phyloP scores from a whole-genome alignment of 2,888 invertebrate genomes.

The Rotaria magnacalcarata region DNA sequence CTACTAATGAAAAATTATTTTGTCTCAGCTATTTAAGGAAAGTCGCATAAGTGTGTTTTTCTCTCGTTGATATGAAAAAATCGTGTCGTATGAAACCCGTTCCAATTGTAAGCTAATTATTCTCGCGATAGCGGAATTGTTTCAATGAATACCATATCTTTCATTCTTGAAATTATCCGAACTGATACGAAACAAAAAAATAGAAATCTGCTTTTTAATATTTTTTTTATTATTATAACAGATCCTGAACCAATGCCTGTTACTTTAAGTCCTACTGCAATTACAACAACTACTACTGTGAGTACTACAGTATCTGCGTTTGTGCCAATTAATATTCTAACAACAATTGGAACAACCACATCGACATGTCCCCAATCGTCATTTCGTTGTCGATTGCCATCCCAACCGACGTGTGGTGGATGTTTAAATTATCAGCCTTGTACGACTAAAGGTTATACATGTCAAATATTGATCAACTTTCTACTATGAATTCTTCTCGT shows the following conservation, averaged over 20 bases:
- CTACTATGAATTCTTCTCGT: neutral
- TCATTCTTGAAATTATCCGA: no score
- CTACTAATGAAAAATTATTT: no score
- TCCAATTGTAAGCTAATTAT: no score
- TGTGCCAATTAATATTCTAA: neutral
- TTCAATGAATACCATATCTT: no score
- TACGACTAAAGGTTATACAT: neutral
- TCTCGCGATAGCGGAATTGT: no score
- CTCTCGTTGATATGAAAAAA: no score
- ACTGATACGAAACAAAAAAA: no score
- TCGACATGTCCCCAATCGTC: neutral
- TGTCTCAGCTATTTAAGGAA: no score
- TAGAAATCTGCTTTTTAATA: no score
- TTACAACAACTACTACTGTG: neutral
- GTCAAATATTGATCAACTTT: neutral
- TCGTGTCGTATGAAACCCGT: no score
- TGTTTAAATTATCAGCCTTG: slow-evolving; percentile 5
- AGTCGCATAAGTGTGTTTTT: no score
- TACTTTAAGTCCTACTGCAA: neutral
- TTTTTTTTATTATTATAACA: neutral
- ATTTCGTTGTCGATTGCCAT: neutral
- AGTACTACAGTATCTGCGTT: neutral
- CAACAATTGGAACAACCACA: neutral
- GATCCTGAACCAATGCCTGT: neutral
- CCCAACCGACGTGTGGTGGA: slow-evolving; percentile 29